Conservation (phyloP, 2,797 vertebrate genomes). For the Bucorvus abyssinicus region DNA sequence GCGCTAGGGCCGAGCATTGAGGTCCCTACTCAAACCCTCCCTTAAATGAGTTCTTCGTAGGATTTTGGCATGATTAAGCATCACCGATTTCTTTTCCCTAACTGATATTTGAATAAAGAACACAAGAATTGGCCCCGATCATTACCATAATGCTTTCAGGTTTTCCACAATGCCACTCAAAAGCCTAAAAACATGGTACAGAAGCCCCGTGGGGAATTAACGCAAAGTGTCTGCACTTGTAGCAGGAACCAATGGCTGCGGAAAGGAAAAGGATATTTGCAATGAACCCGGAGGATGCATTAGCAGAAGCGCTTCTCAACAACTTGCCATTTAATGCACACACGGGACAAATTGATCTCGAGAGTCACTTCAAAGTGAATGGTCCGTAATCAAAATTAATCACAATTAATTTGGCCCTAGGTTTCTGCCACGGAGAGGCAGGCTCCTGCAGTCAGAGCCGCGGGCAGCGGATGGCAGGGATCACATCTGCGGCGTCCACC, state of each 20-base stretch:
- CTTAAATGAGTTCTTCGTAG: neutral
- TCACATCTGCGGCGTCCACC: neutral
- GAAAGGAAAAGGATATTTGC: neutral
- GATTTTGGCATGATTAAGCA: constrained; percentile 29
- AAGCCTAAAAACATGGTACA: constrained; percentile 2
- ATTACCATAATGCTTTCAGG: constrained; percentile 29
- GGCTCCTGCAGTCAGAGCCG: neutral
- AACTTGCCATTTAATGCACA: constrained; percentile 11
- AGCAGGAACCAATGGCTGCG: neutral
- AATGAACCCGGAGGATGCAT: constrained; percentile 35
- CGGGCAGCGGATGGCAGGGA: neutral
- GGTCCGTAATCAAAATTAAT: constrained; percentile 43
- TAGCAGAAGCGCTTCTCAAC: constrained; percentile 30
- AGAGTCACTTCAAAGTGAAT: constrained; percentile 45
- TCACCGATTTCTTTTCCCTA: neutral
- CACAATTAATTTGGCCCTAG: constrained; percentile 35
- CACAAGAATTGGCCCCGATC: neutral
- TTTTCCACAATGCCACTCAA: constrained; percentile 27
- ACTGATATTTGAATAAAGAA: constrained; percentile 23
- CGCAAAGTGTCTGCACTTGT: constrained; percentile 2
- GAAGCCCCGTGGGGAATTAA: constrained; percentile 9
- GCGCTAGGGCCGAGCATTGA: neutral
- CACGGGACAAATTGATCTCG: constrained; percentile 11
- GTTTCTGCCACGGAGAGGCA: neutral
- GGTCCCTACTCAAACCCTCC: neutral